Conservation (phyloP, 2,888 invertebrate genomes). For the Pterostichus niger region DNA sequence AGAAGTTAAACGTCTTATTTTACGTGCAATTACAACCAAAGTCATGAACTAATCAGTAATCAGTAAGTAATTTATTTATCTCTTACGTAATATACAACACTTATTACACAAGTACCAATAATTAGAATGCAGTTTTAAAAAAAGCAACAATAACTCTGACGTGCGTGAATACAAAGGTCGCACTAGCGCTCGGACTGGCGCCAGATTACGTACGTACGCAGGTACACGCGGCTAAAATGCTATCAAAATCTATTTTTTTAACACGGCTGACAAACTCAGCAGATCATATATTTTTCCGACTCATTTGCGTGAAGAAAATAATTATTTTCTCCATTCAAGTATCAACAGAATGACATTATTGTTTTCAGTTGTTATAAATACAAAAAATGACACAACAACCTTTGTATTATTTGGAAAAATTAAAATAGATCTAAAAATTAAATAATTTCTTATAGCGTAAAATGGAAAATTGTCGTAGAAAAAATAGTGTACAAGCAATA, state of each 20-base stretch:
- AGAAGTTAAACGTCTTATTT: neutral
- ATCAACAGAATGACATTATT: too few relatives aligned
- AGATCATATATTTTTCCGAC: too few relatives aligned
- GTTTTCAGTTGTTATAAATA: too few relatives aligned
- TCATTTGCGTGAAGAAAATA: too few relatives aligned
- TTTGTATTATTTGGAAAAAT: too few relatives aligned
- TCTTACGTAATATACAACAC: constrained; percentile 41
- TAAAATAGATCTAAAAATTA: too few relatives aligned
- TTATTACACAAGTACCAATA: constrained; percentile 39
- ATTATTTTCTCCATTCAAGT: too few relatives aligned
- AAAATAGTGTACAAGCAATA: too few relatives aligned
- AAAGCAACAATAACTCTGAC: constrained; percentile 51
- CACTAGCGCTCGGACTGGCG: constrained; percentile 11
- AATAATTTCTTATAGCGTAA: too few relatives aligned
- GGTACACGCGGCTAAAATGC: neutral
- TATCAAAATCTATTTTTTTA: neutral
- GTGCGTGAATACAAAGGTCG: constrained; percentile 49
- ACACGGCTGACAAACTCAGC: too few relatives aligned
- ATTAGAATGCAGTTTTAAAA: constrained; percentile 51
- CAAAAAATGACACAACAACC: too few relatives aligned
- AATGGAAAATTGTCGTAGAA: too few relatives aligned
- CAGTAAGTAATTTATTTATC: constrained; percentile 33
- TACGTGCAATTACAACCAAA: constrained; percentile 16
- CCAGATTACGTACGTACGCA: constrained; percentile 9
- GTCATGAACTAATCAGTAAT: constrained; percentile 40